Evolutionary conservation across 2,888 invertebrate genomes (phyloP).

Genomic region (Melipona beecheii): DNA sequence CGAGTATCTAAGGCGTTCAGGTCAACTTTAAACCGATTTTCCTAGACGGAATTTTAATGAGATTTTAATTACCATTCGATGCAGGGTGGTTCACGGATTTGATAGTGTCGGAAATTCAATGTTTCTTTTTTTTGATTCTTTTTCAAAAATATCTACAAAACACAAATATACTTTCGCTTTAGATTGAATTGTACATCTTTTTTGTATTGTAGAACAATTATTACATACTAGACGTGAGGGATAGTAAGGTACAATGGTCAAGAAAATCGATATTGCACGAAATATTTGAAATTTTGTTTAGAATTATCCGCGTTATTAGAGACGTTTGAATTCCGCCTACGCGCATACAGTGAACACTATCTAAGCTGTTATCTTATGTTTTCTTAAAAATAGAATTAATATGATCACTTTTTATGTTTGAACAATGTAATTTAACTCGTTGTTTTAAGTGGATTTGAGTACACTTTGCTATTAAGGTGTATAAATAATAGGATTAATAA

Average conservation of each 20-base stretch:
- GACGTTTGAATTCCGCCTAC: not conserved
- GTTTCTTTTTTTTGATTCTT: not conserved
- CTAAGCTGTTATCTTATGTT: not conserved
- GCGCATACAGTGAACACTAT: rapidly evolving
- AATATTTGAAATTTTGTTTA: not conserved
- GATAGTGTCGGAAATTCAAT: not conserved
- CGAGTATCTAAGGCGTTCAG: not conserved
- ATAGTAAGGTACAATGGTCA: not conserved
- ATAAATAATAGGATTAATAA: not conserved
- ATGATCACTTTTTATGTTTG: not conserved
- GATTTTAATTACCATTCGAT: not conserved
- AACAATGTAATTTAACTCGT: not conserved
- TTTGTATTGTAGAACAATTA: not conserved
- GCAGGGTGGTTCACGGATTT: not conserved
- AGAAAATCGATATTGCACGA: not conserved
- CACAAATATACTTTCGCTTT: not conserved
- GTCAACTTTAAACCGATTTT: not conserved
- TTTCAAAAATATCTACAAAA: not conserved
- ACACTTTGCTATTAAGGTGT: not conserved
- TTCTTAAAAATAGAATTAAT: not conserved
- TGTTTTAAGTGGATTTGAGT: not conserved
- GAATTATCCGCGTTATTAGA: not conserved
- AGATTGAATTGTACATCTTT: not conserved
- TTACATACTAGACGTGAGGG: not conserved
- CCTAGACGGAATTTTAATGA: too few relatives aligned